Evolutionary conservation across 2,888 invertebrate species (phyloP).

Genomic region (Agrochola lota): DNA sequence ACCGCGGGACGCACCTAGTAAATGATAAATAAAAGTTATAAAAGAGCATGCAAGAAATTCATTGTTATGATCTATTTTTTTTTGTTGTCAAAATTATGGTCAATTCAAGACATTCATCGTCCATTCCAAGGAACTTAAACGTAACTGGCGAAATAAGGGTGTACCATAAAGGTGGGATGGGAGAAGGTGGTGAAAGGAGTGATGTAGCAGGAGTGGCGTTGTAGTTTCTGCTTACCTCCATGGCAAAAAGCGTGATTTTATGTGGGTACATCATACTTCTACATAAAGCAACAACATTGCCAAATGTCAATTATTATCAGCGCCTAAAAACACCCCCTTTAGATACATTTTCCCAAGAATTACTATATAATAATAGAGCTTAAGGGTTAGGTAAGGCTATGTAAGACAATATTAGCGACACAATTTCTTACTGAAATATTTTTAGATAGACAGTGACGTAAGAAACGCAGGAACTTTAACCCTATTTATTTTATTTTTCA

Average conservation of each 20-base stretch:
- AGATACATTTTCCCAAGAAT: background rate
- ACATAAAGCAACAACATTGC: background rate
- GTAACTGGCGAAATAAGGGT: too few species aligned
- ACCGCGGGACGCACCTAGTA: too few species aligned
- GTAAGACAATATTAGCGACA: background rate
- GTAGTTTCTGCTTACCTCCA: background rate
- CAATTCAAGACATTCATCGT: too few species aligned
- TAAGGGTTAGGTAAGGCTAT: background rate
- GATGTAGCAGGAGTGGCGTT: background rate
- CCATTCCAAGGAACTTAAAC: too few species aligned
- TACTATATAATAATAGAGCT: background rate
- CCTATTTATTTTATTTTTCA: constrained; percentile 54
- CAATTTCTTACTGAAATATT: background rate
- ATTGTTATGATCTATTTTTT: too few species aligned
- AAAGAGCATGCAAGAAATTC: too few species aligned
- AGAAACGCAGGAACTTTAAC: background rate
- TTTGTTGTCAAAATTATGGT: too few species aligned
- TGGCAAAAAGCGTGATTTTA: background rate
- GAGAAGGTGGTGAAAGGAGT: too few species aligned
- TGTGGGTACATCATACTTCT: background rate
- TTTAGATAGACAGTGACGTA: background rate
- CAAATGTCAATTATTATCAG: background rate
- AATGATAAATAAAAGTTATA: too few species aligned
- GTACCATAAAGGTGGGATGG: too few species aligned
- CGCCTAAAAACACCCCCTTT: background rate